A percentile compares a stretch with the other conserved stretches of the same genome.
These are phyloP conservation scores for Drosophila cracens DNA, from an alignment of 2,888 invertebrate genomes.

Conservation along the genomic window DNA sequence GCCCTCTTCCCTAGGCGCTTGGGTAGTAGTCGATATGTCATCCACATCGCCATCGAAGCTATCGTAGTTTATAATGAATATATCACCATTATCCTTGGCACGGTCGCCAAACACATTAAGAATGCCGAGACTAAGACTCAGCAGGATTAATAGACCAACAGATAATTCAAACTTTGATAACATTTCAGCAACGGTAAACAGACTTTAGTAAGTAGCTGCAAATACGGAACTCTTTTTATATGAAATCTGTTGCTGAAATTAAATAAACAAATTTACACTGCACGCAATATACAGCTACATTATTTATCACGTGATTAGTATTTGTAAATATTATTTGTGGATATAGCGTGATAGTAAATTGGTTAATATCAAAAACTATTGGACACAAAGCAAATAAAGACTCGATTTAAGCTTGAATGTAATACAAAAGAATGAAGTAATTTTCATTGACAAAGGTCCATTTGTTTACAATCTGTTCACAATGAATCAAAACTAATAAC, in stretches of 20 bases:
- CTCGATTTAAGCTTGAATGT: neutral
- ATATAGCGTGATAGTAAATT: conserved; percentile 52
- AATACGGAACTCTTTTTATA: conserved; percentile 40
- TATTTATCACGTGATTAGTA: conserved; percentile 12
- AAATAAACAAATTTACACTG: conserved; percentile 12
- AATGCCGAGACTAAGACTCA: conserved; percentile 19
- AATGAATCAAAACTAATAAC: neutral
- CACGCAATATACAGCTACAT: conserved; percentile 52
- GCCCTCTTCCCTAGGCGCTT: conserved; percentile 25
- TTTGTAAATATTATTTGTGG: conserved; percentile 21
- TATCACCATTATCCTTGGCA: conserved; percentile 80
- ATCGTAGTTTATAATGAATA: conserved; percentile 71
- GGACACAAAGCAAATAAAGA: conserved; percentile 29
- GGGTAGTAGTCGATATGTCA: conserved; percentile 53
- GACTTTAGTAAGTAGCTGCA: neutral
- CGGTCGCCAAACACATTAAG: conserved; percentile 39
- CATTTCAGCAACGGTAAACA: conserved; percentile 44
- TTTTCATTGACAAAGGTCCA: neutral
- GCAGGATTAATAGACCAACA: conserved; percentile 11
- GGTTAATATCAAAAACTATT: conserved; percentile 7
- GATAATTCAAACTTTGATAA: conserved; percentile 5
- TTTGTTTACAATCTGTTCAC: neutral
- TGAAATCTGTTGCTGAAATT: neutral
- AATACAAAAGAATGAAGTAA: neutral
- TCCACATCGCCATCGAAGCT: conserved; percentile 65